Evolutionary conservation across 2,888 invertebrate species (phyloP), one percentile per base, ranked within the genome.

Genomic region (Andrena flavipes): DNA sequence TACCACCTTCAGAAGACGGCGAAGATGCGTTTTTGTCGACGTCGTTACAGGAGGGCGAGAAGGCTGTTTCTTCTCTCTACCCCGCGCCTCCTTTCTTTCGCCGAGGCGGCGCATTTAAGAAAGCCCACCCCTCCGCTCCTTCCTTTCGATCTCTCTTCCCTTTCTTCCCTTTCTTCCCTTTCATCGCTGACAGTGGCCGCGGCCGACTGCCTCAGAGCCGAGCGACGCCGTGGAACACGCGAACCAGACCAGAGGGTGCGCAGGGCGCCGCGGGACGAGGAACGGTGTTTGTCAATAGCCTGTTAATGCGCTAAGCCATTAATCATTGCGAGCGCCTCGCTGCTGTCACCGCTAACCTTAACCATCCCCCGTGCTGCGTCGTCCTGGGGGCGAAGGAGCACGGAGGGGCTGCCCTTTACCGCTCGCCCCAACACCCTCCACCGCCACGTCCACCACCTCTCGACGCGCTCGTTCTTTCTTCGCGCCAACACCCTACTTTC

Each of bases 221-320:
- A 49, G 51, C 49, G 35, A 33, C 56, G 67, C 35, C 30, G 26
- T 48, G 74, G 63, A 42, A 70, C 76, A 71, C 76, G 76, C 68
- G 81, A 76, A 80, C 78, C 80, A 81, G 78, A 81, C 42, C 65
- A 64, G 78, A 74, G 80, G 72, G 85, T 80, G 85, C 84, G 79
- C 42, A 42, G 42, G 65, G 72, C 84, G 79, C 83, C 85, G 86
- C 88, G 91, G 56, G 90, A 91, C 90, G 91, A 91, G 91, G 90
- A 92, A 92, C 92, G 42, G 91, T 92, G 94, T 93, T 94, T 94
- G 94, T 94, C 94, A 94, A 94, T 94, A 93, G 94, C 90, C 92
- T 91, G 94, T 94, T 94, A 94, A 94, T 94, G 94, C 93, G 91
- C 93, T 94, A 92, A 94, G 93, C 93, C 94, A 94, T 94, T 94